phyloP scores from a whole-genome alignment of 2,797 vertebrate species.

The Phoxinus dragarum region DNA sequence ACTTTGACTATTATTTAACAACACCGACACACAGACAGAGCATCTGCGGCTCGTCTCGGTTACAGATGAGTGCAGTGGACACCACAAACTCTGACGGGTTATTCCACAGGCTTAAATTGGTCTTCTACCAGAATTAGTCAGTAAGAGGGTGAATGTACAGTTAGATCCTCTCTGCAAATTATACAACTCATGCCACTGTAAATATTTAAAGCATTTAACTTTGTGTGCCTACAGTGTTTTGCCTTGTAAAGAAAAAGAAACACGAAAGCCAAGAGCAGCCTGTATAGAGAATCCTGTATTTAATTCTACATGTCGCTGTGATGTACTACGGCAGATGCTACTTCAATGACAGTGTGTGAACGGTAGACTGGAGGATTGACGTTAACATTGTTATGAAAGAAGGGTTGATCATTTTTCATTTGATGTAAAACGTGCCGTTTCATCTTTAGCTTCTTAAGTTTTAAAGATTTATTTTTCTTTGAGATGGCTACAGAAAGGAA shows the following conservation, averaged over 20 bases:
- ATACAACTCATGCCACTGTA: conserved; percentile 57
- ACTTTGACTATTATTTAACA: background rate
- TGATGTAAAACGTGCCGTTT: conserved; percentile 1
- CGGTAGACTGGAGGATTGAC: background rate
- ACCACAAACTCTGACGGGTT: background rate
- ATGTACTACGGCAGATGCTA: background rate
- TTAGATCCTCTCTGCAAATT: conserved; percentile 8
- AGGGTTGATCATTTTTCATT: conserved; percentile 25
- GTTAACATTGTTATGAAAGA: background rate
- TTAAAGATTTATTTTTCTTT: conserved; percentile 48
- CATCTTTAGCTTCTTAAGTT: conserved; percentile 17
- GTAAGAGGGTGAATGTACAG: conserved; percentile 28
- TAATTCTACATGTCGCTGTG: conserved; percentile 41
- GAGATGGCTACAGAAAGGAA: conserved; percentile 68
- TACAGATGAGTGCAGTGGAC: background rate
- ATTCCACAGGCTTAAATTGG: background rate
- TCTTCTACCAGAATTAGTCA: conserved; percentile 9
- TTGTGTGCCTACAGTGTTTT: conserved; percentile 68
- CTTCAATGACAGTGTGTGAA: conserved; percentile 7
- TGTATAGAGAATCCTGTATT: conserved; percentile 35
- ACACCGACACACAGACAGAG: background rate
- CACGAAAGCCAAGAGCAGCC: background rate
- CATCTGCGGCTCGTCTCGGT: background rate
- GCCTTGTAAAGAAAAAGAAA: conserved; percentile 63
- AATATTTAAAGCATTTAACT: conserved; percentile 61